Conservation (phyloP, 2,888 invertebrate genomes). For the Therioaphis trifolii region DNA sequence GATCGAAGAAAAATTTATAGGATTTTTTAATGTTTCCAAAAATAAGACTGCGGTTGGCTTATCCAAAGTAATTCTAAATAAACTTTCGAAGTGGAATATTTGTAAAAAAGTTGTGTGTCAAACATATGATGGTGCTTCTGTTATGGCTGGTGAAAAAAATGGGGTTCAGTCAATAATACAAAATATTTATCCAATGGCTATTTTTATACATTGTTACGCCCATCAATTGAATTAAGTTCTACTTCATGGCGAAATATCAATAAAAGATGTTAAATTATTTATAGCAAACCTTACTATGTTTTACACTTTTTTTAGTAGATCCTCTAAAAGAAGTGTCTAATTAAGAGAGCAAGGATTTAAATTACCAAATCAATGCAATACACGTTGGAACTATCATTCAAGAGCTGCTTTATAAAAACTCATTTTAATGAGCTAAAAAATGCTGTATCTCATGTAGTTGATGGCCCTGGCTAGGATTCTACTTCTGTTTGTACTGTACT, state of each 20-base stretch:
- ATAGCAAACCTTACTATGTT: conserved; percentile 51
- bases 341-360: conserved; percentile 46
- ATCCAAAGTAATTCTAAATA: conserved; percentile 5
- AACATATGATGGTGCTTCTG: conserved; percentile 54
- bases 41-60: neutral
- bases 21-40: conserved; percentile 9
- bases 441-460: conserved; percentile 22
- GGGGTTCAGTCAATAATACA: conserved; percentile 33
- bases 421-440: conserved; percentile 45
- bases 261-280: conserved; percentile 55
- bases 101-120: conserved; percentile 58
- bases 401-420: conserved; percentile 32
- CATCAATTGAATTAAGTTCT: conserved; percentile 65
- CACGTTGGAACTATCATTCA: conserved; percentile 56
- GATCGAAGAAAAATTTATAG: neutral
- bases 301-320: conserved; percentile 47
- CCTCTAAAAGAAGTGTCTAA: conserved; percentile 39
- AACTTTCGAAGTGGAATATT: neutral
- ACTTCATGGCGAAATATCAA: conserved; percentile 37
- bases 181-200: conserved; percentile 3
- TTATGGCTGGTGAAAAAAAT: conserved; percentile 41
- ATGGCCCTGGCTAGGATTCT: conserved; percentile 10
- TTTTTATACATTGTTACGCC: conserved; percentile 64
- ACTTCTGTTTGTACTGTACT: conserved; percentile 2
- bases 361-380: conserved; percentile 45